These are phyloP conservation scores for Cossypha polioptera DNA, from an alignment of 2,797 vertebrate genomes.

Conservation along the genomic window DNA sequence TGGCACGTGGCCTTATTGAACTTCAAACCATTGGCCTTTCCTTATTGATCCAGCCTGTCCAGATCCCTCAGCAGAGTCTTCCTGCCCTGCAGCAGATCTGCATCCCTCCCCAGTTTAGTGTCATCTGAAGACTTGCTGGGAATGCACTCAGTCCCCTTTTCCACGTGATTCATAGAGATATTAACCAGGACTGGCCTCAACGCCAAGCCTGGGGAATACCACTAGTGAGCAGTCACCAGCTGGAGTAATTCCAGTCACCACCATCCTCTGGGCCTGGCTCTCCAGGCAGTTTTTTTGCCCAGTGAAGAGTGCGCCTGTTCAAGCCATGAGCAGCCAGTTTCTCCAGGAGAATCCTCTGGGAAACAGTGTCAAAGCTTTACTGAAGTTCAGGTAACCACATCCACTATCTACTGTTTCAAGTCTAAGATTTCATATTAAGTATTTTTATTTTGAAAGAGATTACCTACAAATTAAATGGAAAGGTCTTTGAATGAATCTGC, in stretches of 20 bases:
- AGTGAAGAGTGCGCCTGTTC: accelerated
- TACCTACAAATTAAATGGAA: not conserved
- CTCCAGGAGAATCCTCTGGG: not conserved
- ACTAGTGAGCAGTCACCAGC: accelerated
- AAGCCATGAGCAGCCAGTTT: not conserved
- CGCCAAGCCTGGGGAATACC: not conserved
- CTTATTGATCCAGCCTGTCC: accelerated
- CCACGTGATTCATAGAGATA: not conserved
- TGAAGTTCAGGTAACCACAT: not conserved
- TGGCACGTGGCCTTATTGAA: not conserved
- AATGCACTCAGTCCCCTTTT: accelerated
- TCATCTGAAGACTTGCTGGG: not conserved
- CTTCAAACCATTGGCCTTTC: accelerated
- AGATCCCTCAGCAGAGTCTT: not conserved
- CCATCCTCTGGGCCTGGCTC: too few species aligned
- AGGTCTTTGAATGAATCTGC: not conserved
- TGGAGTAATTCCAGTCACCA: not conserved
- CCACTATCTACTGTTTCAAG: not conserved
- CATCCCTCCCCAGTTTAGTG: accelerated
- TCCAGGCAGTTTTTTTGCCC: not conserved
- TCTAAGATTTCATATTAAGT: not conserved
- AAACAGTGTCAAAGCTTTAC: not conserved
- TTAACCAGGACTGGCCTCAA: accelerated
- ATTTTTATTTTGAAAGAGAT: not conserved
- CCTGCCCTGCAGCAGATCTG: not conserved